Conservation (phyloP, 2,797 vertebrate genomes). For the Lophius americanus region DNA sequence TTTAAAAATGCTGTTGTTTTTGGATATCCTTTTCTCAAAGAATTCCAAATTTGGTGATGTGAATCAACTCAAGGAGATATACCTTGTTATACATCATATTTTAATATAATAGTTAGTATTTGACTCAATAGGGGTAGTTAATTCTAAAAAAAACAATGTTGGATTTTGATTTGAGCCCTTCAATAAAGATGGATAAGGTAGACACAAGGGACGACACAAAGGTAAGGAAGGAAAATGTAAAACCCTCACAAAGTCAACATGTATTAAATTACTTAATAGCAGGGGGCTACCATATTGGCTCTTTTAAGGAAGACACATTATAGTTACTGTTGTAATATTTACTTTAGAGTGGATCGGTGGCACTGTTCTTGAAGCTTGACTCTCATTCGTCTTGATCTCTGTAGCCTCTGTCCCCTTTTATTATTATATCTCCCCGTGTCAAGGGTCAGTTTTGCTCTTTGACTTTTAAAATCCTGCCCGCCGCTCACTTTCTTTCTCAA, state of each 20-base stretch:
- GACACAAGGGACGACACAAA: no score
- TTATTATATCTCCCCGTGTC: conserved; percentile 2
- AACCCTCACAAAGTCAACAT: not conserved
- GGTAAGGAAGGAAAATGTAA: not conserved
- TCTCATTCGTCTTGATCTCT: not conserved
- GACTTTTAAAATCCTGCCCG: conserved; percentile 35
- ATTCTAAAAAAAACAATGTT: no score
- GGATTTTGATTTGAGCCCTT: no score
- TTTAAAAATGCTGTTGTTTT: no score
- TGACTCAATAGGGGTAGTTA: no score
- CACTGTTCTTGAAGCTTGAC: not conserved
- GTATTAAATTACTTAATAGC: not conserved
- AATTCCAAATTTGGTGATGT: not conserved
- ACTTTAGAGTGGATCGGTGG: not conserved
- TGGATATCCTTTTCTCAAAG: no score
- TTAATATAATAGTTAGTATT: no score
- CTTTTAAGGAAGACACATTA: conserved; percentile 1
- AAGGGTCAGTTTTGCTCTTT: conserved; percentile 30
- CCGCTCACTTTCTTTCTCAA: conserved; percentile 13
- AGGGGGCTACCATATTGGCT: not conserved
- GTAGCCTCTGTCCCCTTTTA: not conserved
- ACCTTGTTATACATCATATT: no score
- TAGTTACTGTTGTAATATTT: no score
- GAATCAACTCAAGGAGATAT: not conserved
- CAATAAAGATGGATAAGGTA: no score